phyloP scores from a whole-genome alignment of 2,888 invertebrate genomes.

The Apodemia duryi region DNA sequence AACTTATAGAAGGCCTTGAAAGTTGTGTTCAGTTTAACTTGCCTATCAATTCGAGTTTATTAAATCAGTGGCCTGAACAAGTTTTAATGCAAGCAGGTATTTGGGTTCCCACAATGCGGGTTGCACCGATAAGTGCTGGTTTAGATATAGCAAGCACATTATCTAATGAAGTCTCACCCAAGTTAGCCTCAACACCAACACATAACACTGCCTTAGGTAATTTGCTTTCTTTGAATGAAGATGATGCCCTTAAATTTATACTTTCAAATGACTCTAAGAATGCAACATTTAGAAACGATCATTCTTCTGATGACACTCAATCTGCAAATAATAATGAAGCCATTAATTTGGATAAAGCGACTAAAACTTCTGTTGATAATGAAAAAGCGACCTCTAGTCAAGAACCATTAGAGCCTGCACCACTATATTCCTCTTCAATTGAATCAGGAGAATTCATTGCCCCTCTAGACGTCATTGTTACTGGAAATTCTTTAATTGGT shows the following conservation, averaged over 20 bases:
- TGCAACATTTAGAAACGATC: slow-evolving; percentile 30
- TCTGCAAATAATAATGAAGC: slow-evolving; percentile 26
- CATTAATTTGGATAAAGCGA: slow-evolving; percentile 19
- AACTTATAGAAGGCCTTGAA: slow-evolving; percentile 87
- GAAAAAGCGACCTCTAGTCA: slow-evolving; percentile 56
- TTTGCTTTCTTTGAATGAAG: slow-evolving; percentile 81
- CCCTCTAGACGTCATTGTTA: slow-evolving; percentile 51
- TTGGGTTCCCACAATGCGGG: slow-evolving; percentile 89
- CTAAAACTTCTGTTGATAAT: slow-evolving; percentile 38
- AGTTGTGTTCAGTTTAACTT: slow-evolving; percentile 85
- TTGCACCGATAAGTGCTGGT: slow-evolving; percentile 86
- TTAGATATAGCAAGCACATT: slow-evolving; percentile 87
- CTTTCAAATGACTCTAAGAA: slow-evolving; percentile 71
- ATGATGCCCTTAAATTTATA: slow-evolving; percentile 86
- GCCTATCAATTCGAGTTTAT: slow-evolving; percentile 90
- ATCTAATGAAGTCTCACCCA: slow-evolving; percentile 70
- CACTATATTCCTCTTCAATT: slow-evolving; percentile 51
- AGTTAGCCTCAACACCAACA: slow-evolving; percentile 55
- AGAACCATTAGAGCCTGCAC: slow-evolving; percentile 40
- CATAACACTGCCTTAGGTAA: slow-evolving; percentile 65
- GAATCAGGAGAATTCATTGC: slow-evolving; percentile 57
- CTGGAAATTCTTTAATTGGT: slow-evolving; percentile 83
- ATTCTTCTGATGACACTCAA: slow-evolving; percentile 30
- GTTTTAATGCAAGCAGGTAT: slow-evolving; percentile 91
- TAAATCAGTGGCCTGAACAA: slow-evolving; percentile 93